Base-by-base conservation (phyloP, 2,888 invertebrate genomes). In the Gisinianus flammeolus region DNA sequence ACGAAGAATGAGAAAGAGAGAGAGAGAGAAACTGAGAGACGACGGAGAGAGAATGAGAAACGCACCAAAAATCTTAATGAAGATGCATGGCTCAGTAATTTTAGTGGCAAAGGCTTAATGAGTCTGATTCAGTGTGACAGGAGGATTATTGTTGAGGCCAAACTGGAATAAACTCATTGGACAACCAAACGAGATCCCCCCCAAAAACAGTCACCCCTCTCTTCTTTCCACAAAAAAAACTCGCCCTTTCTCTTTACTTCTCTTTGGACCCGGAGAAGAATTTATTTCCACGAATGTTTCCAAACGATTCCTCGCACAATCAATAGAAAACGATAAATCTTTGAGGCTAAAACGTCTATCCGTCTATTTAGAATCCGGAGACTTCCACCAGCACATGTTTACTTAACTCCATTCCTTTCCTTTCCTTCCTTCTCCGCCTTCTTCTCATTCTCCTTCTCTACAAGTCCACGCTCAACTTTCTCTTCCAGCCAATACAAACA, bases 81-180 rank as follows among this genome's bases (percentile, higher is more conserved):
- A 74, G 74, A 74, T 44, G 74, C 74, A 74, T 74, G 74, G 74
- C 66, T 74, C 52, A 66, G 74, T 74, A 74, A 74, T 74, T 74
- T 67, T 66, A 66, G 74, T 74, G 74, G 74, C 52, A 74, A 72
- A 66, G 74, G 74, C 74, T 74, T 74, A 74, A 74, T 66, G 74
- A 74, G 74, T 74, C 66, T 64, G 64, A 73, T 73, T 73, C 73
- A 73, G 73, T 73, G 73, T 66, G 74, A 66, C 74, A 74, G 64
- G 12, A 6, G 68, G 68, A 35, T 68, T 68, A 68, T 62, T 62
- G 33, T 44, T 35, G 31, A 73, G 73, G 35, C 73, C 62, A 30
- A 28, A 16, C 26, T 31, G 31, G 58, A 72, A 62, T 73, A 73
- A 73, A 73, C 62, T 33, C 33, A 62, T 62, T 62, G 62, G 62